Evolutionary conservation across 2,113 vertebrate species (phyloP).

Genomic region (Stigmatopora nigra): DNA sequence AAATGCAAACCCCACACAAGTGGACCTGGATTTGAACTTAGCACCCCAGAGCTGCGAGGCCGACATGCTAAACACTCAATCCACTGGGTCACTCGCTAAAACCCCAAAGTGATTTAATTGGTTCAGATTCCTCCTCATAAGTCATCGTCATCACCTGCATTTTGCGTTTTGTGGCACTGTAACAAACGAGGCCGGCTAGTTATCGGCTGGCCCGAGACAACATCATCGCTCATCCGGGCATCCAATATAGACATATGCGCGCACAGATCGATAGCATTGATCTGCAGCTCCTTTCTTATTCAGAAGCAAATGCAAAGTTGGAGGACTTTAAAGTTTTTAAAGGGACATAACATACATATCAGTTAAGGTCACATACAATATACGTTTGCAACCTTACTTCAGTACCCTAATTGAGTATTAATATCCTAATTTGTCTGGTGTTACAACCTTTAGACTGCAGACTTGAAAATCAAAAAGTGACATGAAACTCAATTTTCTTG

Average conservation of each 20-base stretch:
- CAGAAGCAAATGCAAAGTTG: slow-evolving; percentile 71
- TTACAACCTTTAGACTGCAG: too few species aligned
- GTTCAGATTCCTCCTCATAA: slow-evolving; percentile 19
- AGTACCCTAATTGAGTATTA: neutral
- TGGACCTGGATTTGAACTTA: too few species aligned
- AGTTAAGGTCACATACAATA: slow-evolving; percentile 51
- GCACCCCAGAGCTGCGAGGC: too few species aligned
- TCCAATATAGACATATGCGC: slow-evolving; percentile 61
- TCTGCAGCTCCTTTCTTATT: slow-evolving; percentile 61
- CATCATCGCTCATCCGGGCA: slow-evolving; percentile 72
- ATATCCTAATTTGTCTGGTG: neutral
- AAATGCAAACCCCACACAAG: too few species aligned
- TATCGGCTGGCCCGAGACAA: slow-evolving; percentile 67
- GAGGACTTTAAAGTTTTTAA: slow-evolving; percentile 57
- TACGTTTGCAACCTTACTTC: neutral
- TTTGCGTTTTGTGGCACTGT: slow-evolving; percentile 49
- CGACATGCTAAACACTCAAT: too few species aligned
- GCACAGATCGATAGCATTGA: slow-evolving; percentile 71
- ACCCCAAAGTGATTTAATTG: neutral
- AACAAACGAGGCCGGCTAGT: slow-evolving; percentile 68
- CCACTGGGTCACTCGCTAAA: neutral
- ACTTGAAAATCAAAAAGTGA: neutral
- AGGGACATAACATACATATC: slow-evolving; percentile 61
- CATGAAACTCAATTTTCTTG: neutral
- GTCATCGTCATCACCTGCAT: slow-evolving; percentile 33